phyloP scores from a whole-genome alignment of 2,113 vertebrate genomes.

The Pelecanus crispus region DNA sequence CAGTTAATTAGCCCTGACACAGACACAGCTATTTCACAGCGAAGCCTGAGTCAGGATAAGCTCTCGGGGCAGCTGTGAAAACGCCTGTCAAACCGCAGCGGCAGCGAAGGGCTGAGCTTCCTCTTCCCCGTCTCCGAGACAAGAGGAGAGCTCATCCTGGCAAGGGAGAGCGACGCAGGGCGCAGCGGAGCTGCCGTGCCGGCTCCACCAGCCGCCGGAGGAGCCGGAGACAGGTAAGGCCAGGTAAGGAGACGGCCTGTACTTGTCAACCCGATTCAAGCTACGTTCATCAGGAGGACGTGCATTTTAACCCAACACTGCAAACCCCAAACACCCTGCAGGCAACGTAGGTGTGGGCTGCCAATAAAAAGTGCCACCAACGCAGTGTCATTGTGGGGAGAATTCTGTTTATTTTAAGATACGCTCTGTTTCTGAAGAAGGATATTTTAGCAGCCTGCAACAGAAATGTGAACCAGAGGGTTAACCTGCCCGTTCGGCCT shows the following conservation, averaged over 20 bases:
- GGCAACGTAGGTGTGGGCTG: neutral
- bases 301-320: accelerated
- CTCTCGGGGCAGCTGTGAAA: neutral
- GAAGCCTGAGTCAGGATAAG: neutral
- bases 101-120: neutral
- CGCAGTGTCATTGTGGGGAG: neutral
- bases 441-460: neutral
- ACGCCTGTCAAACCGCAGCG: accelerated
- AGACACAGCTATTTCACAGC: neutral
- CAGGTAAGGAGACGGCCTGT: neutral
- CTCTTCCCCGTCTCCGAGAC: neutral
- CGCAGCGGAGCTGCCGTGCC: no score
- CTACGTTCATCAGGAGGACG: neutral
- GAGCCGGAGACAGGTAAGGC: neutral
- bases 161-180: no score
- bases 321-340: neutral
- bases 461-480: neutral
- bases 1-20: neutral
- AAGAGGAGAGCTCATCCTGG: neutral
- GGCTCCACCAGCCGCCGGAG: neutral
- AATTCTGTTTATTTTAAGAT: constrained; percentile 55
- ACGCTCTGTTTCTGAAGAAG: constrained; percentile 20
- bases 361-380: neutral
- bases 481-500: neutral
- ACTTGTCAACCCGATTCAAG: accelerated